phyloP scores from a whole-genome alignment of 2,113 vertebrate species.

The Semnornis frantzii region DNA sequence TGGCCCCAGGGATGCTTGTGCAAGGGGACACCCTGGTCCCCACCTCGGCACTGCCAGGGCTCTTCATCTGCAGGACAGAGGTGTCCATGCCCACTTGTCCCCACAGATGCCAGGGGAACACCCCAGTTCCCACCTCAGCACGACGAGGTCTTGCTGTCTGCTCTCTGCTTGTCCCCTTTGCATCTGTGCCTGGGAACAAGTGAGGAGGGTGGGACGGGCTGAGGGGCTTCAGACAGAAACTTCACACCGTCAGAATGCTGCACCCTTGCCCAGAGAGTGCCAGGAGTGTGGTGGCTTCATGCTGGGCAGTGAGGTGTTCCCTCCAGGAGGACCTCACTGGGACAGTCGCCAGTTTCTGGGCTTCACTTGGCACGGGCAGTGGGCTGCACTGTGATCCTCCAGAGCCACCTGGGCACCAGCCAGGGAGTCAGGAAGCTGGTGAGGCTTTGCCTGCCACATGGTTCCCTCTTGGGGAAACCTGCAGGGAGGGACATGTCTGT shows the following conservation, averaged over 20 bases:
- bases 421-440: accelerated
- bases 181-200: not conserved
- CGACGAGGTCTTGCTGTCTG: not conserved
- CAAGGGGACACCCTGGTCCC: not conserved
- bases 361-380: accelerated
- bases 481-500: accelerated
- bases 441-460: not conserved
- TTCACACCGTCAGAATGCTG: not conserved
- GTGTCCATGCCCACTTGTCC: accelerated
- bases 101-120: not conserved
- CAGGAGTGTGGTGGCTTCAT: not conserved
- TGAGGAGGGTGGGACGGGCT: not conserved
- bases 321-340: no score
- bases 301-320: not conserved
- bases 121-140: not conserved
- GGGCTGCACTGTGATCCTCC: no score
- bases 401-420: accelerated
- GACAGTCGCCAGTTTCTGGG: no score
- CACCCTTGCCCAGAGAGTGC: not conserved
- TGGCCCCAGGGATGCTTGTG: not conserved
- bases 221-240: not conserved
- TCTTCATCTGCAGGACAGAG: not conserved
- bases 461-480: not conserved
- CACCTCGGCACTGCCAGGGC: not conserved
- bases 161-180: not conserved